These are phyloP conservation scores for Criorhina ranunculi DNA, from an alignment of 2,888 invertebrate species.

Conservation along the genomic window DNA sequence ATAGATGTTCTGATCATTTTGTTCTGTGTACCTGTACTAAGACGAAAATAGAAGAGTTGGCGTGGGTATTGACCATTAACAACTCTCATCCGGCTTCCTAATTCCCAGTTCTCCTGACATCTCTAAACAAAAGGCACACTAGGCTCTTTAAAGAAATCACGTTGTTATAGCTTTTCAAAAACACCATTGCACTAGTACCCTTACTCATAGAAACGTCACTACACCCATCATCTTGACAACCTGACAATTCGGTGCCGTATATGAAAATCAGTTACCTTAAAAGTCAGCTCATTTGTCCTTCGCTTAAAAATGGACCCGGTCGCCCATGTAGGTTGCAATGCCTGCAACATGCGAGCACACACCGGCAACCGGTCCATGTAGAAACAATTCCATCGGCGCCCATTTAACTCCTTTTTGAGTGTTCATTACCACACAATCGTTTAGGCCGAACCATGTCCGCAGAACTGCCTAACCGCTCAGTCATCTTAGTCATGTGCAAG, in stretches of 20 bases:
- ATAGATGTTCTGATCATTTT: too few species aligned
- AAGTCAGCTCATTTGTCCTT: slow-evolving; percentile 56
- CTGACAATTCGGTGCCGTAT: slow-evolving; percentile 22
- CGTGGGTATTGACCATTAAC: too few species aligned
- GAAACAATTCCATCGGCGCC: slow-evolving; percentile 58
- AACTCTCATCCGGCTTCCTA: too few species aligned
- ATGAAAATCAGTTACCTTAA: slow-evolving; percentile 61
- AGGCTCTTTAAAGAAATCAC: too few species aligned
- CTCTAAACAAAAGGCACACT: too few species aligned
- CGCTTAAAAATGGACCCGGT: neutral
- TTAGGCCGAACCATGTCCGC: slow-evolving; percentile 57
- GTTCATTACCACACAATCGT: slow-evolving; percentile 58
- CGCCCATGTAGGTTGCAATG: neutral
- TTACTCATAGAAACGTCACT: too few species aligned
- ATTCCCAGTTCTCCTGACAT: too few species aligned
- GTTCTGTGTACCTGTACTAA: too few species aligned
- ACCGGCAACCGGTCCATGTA: slow-evolving; percentile 25
- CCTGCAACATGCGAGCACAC: slow-evolving; percentile 22
- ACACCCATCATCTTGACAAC: neutral
- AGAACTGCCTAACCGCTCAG: slow-evolving; percentile 59
- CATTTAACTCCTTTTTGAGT: slow-evolving; percentile 57
- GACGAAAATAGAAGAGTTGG: too few species aligned
- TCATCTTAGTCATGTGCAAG: slow-evolving; percentile 71
- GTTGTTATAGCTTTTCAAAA: too few species aligned
- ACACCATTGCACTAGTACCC: neutral